Evolutionary conservation across 2,113 vertebrate species (phyloP).

Genomic region (Pseudorectes ferrugineus): DNA sequence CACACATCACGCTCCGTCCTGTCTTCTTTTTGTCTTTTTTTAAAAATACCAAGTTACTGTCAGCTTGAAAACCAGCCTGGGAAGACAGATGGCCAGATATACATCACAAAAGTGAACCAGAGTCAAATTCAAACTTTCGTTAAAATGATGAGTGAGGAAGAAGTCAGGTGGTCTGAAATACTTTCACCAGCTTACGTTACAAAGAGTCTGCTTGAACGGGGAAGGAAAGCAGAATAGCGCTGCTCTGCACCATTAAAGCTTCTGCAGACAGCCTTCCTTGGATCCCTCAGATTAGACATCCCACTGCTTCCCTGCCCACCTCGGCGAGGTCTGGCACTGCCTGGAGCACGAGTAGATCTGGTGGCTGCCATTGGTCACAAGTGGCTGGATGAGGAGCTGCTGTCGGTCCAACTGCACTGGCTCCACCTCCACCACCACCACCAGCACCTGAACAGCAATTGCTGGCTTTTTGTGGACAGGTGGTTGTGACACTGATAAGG

Average conservation of each 20-base stretch:
- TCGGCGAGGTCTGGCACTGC: neutral
- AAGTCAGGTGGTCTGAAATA: neutral
- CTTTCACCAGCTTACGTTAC: neutral
- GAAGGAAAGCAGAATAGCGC: neutral
- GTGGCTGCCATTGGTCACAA: neutral
- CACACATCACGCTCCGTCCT: neutral
- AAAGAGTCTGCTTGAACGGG: neutral
- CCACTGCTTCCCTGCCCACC: neutral
- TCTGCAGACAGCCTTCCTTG: neutral
- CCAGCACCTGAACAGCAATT: neutral
- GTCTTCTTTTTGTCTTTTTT: neutral
- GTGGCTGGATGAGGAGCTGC: neutral
- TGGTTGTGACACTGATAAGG: neutral
- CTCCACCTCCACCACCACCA: neutral
- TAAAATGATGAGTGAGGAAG: neutral
- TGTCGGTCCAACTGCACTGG: neutral
- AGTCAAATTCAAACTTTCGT: neutral
- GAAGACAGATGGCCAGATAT: neutral
- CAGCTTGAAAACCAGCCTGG: conserved; percentile 8
- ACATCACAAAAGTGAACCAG: neutral
- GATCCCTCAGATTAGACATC: neutral
- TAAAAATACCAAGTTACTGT: neutral
- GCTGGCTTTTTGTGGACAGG: neutral
- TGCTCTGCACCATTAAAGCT: neutral
- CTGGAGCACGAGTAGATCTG: neutral